phyloP scores from a whole-genome alignment of 2,797 vertebrate species.

The Odontamblyopus rebecca region DNA sequence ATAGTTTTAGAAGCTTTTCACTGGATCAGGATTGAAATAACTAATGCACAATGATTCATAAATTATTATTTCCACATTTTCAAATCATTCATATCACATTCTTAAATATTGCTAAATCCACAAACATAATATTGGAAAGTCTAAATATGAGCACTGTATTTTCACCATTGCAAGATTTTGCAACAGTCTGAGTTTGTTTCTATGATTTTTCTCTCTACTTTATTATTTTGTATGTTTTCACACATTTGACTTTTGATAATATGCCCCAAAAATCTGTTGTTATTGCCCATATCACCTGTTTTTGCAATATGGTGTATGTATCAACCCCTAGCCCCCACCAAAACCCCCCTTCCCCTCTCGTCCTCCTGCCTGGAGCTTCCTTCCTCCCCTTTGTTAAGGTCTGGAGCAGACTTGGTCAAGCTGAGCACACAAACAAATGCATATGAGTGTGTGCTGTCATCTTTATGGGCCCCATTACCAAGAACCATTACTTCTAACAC shows the following conservation, averaged over 20 bases:
- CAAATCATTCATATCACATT: too few species aligned
- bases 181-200: background rate
- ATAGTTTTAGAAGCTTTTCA: background rate
- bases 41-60: too few species aligned
- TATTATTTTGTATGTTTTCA: too few species aligned
- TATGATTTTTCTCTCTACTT: background rate
- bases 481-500: constrained; percentile 72
- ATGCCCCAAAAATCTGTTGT: background rate
- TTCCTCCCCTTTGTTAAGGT: constrained; percentile 81
- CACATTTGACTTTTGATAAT: too few species aligned
- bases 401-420: constrained; percentile 76
- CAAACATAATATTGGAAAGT: too few species aligned
- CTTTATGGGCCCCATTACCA: constrained; percentile 73
- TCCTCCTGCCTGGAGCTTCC: constrained; percentile 54
- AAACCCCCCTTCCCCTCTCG: background rate
- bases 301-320: background rate
- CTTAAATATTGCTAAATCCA: too few species aligned
- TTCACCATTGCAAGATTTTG: background rate
- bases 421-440: constrained; percentile 81
- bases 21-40: background rate
- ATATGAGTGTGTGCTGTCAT: constrained; percentile 81
- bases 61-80: too few species aligned
- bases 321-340: background rate
- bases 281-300: background rate
- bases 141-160: background rate